Evolutionary conservation across 1,140 invertebrate species (phyloP).

Genomic region (Ceratoteleas bidentatus): DNA sequence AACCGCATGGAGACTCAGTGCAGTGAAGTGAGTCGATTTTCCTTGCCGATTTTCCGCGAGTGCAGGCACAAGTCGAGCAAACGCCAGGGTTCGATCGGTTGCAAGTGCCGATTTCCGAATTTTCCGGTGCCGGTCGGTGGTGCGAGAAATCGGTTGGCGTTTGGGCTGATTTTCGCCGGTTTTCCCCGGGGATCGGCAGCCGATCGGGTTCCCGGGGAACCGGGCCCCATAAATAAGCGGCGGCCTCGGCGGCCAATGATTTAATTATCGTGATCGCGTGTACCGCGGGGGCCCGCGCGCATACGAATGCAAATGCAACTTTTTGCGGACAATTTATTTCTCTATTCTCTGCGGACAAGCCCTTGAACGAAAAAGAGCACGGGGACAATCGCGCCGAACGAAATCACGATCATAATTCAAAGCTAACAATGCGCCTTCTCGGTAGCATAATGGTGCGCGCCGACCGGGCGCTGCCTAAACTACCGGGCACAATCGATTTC

Average conservation of each 20-base stretch:
- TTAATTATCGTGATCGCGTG: slow-evolving; percentile 47
- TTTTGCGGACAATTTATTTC: slow-evolving; percentile 57
- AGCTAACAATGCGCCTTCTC: slow-evolving; percentile 60
- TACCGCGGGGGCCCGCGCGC: slow-evolving; percentile 6
- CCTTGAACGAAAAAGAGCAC: slow-evolving; percentile 35
- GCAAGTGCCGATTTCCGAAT: too few relatives aligned
- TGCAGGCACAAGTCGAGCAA: too few relatives aligned
- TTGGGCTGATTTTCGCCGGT: too few relatives aligned
- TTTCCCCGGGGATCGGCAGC: background rate
- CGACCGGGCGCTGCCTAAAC: slow-evolving; percentile 51
- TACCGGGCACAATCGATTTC: slow-evolving; percentile 63
- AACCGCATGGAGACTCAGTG: slow-evolving; percentile 72
- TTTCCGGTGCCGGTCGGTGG: too few relatives aligned
- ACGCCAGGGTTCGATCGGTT: too few relatives aligned
- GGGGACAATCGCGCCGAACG: slow-evolving; percentile 51
- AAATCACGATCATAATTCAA: slow-evolving; percentile 67
- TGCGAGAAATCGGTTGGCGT: too few relatives aligned
- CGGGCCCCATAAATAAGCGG: background rate
- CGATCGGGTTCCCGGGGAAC: background rate
- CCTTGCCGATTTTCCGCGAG: background rate
- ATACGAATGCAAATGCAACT: slow-evolving; percentile 49
- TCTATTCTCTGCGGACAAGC: slow-evolving; percentile 53
- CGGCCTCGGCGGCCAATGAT: slow-evolving; percentile 4
- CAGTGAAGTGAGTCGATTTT: slow-evolving; percentile 70
- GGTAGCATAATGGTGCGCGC: slow-evolving; percentile 60